phyloP scores from a whole-genome alignment of 23 tunicate genomes.

The Diplosoma virens region DNA sequence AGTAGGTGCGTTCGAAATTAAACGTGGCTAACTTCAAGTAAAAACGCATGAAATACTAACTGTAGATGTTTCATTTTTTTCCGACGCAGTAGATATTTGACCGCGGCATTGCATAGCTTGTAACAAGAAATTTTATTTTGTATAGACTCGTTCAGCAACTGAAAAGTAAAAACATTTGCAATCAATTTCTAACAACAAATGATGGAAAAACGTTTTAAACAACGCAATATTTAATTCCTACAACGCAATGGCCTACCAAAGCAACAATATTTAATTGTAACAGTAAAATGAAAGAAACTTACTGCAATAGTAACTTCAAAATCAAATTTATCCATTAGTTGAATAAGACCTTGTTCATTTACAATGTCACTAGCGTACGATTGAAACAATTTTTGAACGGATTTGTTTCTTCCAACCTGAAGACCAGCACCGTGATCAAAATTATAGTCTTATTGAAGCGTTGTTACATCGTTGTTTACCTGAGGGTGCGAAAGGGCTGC shows the following conservation, averaged over 20 bases:
- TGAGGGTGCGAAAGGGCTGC: conserved; percentile 13
- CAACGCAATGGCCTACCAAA: no score
- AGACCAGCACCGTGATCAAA: no score
- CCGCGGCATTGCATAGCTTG: conserved; percentile 7
- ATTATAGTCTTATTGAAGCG: background rate
- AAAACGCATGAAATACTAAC: background rate
- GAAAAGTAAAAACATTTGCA: no score
- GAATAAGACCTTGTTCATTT: conserved; percentile 1
- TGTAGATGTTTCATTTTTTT: background rate
- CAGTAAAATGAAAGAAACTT: background rate
- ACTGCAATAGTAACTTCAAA: conserved; percentile 1
- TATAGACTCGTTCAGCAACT: conserved; percentile 5
- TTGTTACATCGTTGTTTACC: no score
- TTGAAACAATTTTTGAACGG: conserved; percentile 11
- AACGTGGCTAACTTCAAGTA: no score
- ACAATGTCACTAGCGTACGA: background rate
- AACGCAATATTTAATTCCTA: no score
- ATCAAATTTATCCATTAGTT: conserved; percentile 16
- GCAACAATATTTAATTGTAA: no score
- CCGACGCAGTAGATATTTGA: conserved; percentile 1
- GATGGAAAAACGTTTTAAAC: no score
- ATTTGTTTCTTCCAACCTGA: conserved; percentile 14
- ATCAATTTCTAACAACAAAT: no score
- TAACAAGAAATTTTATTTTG: background rate
- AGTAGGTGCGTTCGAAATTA: no score